Percentiles rank a stretch among this genome's conserved stretches.
Conservation (phyloP, 2,797 vertebrate genomes). For the Yasuhikotakia modesta region DNA sequence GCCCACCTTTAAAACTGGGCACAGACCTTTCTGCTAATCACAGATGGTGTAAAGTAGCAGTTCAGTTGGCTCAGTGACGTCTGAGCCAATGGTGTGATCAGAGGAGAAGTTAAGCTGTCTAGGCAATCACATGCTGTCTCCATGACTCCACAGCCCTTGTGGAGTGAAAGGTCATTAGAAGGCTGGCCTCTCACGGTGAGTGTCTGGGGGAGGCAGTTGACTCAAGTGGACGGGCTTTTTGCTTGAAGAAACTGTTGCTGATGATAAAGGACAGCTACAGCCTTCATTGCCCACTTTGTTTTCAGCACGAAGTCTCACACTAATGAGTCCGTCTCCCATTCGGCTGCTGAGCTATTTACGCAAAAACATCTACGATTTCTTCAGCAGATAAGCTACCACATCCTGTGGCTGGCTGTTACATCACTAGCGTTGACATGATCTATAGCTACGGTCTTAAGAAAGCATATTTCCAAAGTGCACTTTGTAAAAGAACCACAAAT, state of each 20-base stretch:
- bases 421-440: background rate
- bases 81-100: slow-evolving; percentile 29
- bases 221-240: slow-evolving; percentile 12
- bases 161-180: slow-evolving; percentile 62
- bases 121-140: slow-evolving; percentile 15
- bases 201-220: slow-evolving; percentile 11
- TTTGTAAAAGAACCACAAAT: background rate
- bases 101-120: slow-evolving; percentile 37
- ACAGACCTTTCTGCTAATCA: slow-evolving; percentile 19
- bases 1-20: background rate
- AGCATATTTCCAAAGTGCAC: background rate
- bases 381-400: background rate
- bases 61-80: slow-evolving; percentile 12
- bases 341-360: background rate
- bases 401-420: background rate
- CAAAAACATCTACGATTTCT: background rate
- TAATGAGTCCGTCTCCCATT: background rate
- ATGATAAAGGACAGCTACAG: slow-evolving; percentile 4
- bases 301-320: slow-evolving; percentile 7
- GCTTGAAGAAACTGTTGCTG: slow-evolving; percentile 12
- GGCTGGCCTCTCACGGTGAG: slow-evolving; percentile 24
- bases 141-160: slow-evolving; percentile 38
- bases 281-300: background rate
- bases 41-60: slow-evolving; percentile 30
- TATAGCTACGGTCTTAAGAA: background rate